Evolutionary conservation across 1,140 invertebrate genomes (phyloP).

Genomic region (Armadillidium nasatum): DNA sequence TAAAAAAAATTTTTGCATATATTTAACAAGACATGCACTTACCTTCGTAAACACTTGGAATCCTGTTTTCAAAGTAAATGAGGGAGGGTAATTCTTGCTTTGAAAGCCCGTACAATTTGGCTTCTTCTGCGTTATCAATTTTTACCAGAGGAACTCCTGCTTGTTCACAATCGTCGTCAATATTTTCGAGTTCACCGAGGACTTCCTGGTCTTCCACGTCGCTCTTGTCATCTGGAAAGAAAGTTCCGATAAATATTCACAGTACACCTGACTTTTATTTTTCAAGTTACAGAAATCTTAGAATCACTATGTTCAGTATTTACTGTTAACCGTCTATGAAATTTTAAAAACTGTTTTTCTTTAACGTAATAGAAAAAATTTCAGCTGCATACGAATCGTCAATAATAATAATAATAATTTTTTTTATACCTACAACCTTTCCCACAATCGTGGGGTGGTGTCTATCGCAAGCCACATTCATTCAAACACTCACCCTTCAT

Average conservation of each 20-base stretch:
- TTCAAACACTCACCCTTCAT: too few species aligned
- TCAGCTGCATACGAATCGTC: too few species aligned
- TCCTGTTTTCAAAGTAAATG: conserved; percentile 87
- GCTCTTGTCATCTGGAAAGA: conserved; percentile 72
- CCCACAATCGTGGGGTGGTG: too few species aligned
- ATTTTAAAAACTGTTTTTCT: too few species aligned
- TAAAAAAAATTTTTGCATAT: too few species aligned
- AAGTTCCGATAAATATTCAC: neutral
- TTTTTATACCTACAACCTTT: too few species aligned
- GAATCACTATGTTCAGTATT: too few species aligned
- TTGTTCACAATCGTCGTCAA: conserved; percentile 85
- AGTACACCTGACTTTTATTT: neutral
- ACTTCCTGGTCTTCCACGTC: conserved; percentile 82
- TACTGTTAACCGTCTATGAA: too few species aligned
- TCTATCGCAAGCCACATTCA: too few species aligned
- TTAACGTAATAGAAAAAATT: too few species aligned
- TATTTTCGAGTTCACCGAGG: conserved; percentile 83
- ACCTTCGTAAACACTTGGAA: conserved; percentile 83
- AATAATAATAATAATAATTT: too few species aligned
- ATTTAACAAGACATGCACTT: neutral
- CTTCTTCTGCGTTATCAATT: conserved; percentile 75
- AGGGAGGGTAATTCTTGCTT: conserved; percentile 75
- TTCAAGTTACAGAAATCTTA: too few species aligned
- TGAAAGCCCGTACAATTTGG: conserved; percentile 77
- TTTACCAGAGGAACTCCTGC: conserved; percentile 84